Evolutionary conservation across 2,797 vertebrate genomes (phyloP).

Genomic region (Liparis tanakae): DNA sequence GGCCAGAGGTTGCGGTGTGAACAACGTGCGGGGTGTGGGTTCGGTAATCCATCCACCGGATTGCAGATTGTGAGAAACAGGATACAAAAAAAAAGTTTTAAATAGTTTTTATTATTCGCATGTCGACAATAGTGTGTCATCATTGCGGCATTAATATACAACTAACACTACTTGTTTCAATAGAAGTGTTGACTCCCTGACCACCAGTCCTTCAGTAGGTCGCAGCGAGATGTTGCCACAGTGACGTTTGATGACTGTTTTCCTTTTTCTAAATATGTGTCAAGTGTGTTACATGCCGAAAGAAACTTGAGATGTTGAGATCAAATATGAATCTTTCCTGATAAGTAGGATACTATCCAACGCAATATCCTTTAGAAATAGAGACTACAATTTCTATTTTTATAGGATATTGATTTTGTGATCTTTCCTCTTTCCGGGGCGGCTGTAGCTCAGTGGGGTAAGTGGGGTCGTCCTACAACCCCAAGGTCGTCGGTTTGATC

Average conservation of each 20-base stretch:
- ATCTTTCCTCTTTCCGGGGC: too few relatives aligned
- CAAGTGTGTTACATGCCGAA: background rate
- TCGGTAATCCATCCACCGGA: background rate
- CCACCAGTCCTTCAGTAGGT: background rate
- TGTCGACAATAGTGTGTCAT: rapidly evolving
- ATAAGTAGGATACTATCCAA: background rate
- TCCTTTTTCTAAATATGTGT: too few relatives aligned
- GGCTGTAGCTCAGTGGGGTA: too few relatives aligned
- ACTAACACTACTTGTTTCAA: background rate
- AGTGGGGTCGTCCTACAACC: too few relatives aligned
- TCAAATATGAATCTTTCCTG: rapidly evolving
- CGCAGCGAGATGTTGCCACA: background rate
- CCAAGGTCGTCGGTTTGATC: too few relatives aligned
- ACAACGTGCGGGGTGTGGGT: background rate
- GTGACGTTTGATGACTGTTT: background rate
- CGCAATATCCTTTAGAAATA: too few relatives aligned
- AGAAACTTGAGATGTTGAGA: background rate
- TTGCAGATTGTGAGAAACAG: rapidly evolving
- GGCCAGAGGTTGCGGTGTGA: background rate
- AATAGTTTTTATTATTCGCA: background rate
- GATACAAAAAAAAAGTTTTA: too few relatives aligned
- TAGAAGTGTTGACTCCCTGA: background rate
- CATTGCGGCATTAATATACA: background rate
- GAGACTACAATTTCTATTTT: too few relatives aligned
- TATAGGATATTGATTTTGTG: background rate